These are phyloP conservation scores for Sceloporus undulatus DNA, from an alignment of 2,113 vertebrate genomes.

Conservation along the genomic window DNA sequence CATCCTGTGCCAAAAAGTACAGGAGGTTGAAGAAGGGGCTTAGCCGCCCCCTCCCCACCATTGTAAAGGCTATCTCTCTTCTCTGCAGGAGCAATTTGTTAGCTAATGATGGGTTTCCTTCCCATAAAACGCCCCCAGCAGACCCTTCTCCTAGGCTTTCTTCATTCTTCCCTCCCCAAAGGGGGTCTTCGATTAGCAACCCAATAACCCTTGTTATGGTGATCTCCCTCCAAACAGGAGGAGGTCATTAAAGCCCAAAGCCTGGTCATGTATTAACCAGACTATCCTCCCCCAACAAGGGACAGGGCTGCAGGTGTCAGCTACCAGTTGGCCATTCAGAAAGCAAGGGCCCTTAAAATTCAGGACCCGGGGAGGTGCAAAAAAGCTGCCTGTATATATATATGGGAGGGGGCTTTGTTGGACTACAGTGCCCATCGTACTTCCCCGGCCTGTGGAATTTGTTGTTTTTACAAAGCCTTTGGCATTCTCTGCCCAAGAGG, in stretches of 20 bases:
- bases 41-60: neutral
- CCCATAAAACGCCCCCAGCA: conserved; percentile 47
- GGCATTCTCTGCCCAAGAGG: too few relatives aligned
- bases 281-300: too few relatives aligned
- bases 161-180: conserved; percentile 3
- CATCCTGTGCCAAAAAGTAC: neutral
- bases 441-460: too few relatives aligned
- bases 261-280: conserved; percentile 14
- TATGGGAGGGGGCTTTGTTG: too few relatives aligned
- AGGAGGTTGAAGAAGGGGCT: neutral
- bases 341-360: too few relatives aligned
- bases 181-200: conserved; percentile 35
- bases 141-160: conserved; percentile 38
- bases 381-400: too few relatives aligned
- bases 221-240: neutral
- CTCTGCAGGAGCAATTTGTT: conserved; percentile 70
- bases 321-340: too few relatives aligned
- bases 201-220: conserved; percentile 39
- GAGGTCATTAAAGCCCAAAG: neutral
- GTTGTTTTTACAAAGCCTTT: too few relatives aligned
- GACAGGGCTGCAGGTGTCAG: neutral
- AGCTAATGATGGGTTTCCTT: conserved; percentile 62
- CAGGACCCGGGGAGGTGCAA: too few relatives aligned
- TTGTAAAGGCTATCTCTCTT: neutral
- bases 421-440: too few relatives aligned